A percentile compares a stretch with the other conserved stretches of the same genome.
These are phyloP conservation scores for Tipula lateralis DNA, from an alignment of 2,888 invertebrate species.

Conservation along the genomic window DNA sequence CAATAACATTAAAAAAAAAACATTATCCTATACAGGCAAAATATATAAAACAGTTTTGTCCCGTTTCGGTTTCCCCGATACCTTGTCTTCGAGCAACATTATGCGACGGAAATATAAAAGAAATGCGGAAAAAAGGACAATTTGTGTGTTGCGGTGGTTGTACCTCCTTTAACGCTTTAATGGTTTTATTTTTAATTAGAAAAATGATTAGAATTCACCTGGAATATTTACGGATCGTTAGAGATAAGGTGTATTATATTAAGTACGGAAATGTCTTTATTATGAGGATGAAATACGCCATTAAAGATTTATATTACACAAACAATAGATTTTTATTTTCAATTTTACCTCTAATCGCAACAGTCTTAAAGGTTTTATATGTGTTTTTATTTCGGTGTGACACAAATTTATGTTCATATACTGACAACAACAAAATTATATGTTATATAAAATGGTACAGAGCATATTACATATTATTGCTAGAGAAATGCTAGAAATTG, in stretches of 20 bases:
- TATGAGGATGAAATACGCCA: not conserved
- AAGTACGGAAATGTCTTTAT: not conserved
- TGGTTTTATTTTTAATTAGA: slow-evolving; percentile 3
- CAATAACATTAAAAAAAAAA: not conserved
- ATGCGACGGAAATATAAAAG: not conserved
- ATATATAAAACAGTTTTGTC: not conserved
- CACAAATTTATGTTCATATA: slow-evolving; percentile 3
- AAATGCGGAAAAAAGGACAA: not conserved
- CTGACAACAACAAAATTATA: not conserved
- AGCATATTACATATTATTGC: not conserved
- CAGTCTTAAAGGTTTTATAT: not conserved
- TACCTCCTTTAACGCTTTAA: slow-evolving; percentile 3
- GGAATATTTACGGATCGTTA: not conserved
- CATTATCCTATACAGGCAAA: not conserved
- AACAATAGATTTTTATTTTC: not conserved
- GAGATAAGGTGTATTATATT: not conserved
- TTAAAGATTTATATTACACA: not conserved
- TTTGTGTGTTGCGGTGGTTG: not conserved
- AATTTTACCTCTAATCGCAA: not conserved
- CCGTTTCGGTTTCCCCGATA: not conserved
- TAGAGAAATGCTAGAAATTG: not conserved
- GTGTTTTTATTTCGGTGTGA: not conserved
- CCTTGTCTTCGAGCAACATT: not conserved
- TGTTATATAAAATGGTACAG: not conserved
- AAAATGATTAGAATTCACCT: not conserved